These are phyloP conservation scores for Stenchaetothrips biformis DNA, from an alignment of 2,888 invertebrate species.

Conservation along the genomic window DNA sequence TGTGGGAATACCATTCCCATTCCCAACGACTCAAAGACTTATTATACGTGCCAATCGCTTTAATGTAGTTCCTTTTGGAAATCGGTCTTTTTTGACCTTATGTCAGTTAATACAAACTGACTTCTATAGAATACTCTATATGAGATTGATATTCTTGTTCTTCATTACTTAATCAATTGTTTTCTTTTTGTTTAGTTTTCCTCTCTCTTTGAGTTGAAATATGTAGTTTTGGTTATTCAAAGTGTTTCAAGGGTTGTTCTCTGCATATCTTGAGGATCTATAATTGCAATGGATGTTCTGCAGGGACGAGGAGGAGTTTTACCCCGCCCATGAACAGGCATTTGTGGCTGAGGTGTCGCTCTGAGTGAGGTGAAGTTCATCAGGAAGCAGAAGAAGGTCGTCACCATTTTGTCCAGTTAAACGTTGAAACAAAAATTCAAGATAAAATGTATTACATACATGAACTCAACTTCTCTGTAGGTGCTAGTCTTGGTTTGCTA, in stretches of 20 bases:
- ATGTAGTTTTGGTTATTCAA: neutral
- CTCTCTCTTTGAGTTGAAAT: neutral
- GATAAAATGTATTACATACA: neutral
- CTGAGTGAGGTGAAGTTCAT: neutral
- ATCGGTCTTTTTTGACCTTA: too few species aligned
- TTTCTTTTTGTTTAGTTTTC: neutral
- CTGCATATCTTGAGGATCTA: neutral
- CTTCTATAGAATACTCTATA: too few species aligned
- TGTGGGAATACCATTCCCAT: too few species aligned
- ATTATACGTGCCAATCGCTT: neutral
- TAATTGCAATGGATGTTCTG: neutral
- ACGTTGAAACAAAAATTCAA: neutral
- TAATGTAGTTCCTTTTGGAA: neutral
- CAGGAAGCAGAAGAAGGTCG: neutral
- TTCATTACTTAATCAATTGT: neutral
- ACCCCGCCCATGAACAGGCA: neutral
- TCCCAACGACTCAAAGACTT: neutral
- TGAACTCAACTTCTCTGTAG: neutral
- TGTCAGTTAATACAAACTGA: too few species aligned
- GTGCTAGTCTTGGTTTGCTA: neutral
- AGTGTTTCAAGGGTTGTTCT: neutral
- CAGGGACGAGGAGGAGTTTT: constrained; percentile 14
- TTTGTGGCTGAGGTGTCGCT: neutral
- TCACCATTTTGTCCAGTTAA: neutral
- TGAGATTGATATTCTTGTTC: too few species aligned